phyloP scores from a whole-genome alignment of 2,797 vertebrate genomes.

The Fratercula arctica region DNA sequence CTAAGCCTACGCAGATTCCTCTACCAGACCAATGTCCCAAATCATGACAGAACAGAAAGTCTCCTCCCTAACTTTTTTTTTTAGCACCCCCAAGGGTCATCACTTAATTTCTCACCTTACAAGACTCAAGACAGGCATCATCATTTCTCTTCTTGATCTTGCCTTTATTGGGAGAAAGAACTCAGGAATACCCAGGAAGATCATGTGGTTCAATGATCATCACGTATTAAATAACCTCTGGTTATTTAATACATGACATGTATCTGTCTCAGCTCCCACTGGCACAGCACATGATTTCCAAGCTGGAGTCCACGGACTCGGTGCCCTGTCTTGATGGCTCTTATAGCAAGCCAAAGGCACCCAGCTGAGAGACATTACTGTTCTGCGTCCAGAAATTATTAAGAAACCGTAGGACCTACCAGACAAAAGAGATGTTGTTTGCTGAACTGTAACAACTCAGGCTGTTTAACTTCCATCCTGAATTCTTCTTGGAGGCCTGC shows the following conservation, averaged over 20 bases:
- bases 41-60: neutral
- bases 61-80: neutral
- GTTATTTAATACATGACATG: too few relatives aligned
- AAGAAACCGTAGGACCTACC: neutral
- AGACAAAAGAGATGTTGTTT: neutral
- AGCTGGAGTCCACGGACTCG: neutral
- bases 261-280: neutral
- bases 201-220: neutral
- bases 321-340: neutral
- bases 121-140: neutral
- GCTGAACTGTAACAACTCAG: neutral
- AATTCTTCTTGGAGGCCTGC: neutral
- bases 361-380: neutral
- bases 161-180: neutral
- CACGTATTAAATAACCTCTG: neutral
- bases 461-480: neutral
- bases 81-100: neutral
- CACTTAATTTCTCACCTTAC: neutral
- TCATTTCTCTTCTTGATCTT: neutral
- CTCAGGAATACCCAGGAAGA: neutral
- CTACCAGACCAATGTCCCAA: neutral
- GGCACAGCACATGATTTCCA: neutral
- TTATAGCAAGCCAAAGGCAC: neutral
- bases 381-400: neutral
- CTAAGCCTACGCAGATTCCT: neutral